Evolutionary conservation across 2,888 invertebrate species (phyloP).

Genomic region (Eucera pruinosa): DNA sequence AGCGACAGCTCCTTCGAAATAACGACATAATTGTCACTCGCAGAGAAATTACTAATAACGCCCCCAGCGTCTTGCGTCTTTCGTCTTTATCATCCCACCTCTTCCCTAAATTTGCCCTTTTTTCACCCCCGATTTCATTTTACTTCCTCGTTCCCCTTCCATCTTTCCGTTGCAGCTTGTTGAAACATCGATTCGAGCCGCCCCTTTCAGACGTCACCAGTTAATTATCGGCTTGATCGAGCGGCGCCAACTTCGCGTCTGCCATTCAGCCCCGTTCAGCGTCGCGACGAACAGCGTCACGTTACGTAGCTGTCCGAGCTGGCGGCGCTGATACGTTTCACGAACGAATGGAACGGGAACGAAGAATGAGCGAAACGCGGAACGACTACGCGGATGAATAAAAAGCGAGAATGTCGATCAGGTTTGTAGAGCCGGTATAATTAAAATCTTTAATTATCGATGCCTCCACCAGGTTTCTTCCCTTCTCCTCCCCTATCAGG

Average conservation of each 20-base stretch:
- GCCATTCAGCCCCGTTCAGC: slow-evolving; percentile 22
- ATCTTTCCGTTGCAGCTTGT: neutral
- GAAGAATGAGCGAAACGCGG: neutral
- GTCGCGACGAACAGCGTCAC: slow-evolving; percentile 27
- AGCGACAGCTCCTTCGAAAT: slow-evolving; percentile 41
- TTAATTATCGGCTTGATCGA: slow-evolving; percentile 63
- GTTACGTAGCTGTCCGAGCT: slow-evolving; percentile 13
- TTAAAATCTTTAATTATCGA: slow-evolving; percentile 53
- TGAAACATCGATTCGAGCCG: slow-evolving; percentile 15
- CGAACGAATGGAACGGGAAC: neutral
- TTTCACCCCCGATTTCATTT: neutral
- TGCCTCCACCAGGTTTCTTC: no score
- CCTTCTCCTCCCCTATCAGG: no score
- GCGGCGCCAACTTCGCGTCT: slow-evolving; percentile 37
- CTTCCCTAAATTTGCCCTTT: no score
- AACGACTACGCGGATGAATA: neutral
- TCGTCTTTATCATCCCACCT: neutral
- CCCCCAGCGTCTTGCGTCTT: neutral
- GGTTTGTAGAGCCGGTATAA: slow-evolving; percentile 15
- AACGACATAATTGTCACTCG: slow-evolving; percentile 55
- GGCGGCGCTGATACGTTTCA: slow-evolving; percentile 5
- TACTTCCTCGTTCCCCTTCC: neutral
- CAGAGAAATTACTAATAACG: slow-evolving; percentile 26
- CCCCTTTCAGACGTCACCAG: slow-evolving; percentile 47
- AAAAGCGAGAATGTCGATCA: slow-evolving; percentile 15